These are phyloP conservation scores for Pan paniscus DNA, from an alignment of 2,113 vertebrate species.

Conservation along the genomic window DNA sequence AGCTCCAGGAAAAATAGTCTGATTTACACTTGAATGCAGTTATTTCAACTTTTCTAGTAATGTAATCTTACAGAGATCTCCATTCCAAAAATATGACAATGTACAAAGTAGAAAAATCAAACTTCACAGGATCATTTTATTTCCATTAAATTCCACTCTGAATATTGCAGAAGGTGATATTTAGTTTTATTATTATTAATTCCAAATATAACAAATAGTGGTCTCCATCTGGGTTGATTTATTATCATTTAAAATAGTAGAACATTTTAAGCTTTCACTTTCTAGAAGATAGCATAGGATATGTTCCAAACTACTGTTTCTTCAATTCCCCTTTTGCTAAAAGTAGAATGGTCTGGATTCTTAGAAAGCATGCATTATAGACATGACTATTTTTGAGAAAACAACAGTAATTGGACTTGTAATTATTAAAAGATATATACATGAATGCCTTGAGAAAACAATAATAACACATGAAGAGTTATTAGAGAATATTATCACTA, in stretches of 20 bases:
- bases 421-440: neutral
- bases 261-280: conserved; percentile 80
- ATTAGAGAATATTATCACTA: neutral
- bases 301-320: conserved; percentile 70
- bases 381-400: neutral
- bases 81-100: conserved; percentile 77
- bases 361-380: conserved; percentile 74
- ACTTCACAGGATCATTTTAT: conserved; percentile 77
- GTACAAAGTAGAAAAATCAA: conserved; percentile 67
- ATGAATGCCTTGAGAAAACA: neutral
- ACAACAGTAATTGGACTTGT: neutral
- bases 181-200: conserved; percentile 85
- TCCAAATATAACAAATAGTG: conserved; percentile 86
- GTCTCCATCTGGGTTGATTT: conserved; percentile 82
- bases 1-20: conserved; percentile 72
- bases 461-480: neutral
- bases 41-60: conserved; percentile 64
- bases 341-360: conserved; percentile 54
- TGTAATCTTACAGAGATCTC: conserved; percentile 54
- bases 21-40: conserved; percentile 65
- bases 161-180: conserved; percentile 75
- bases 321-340: conserved; percentile 55
- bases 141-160: conserved; percentile 76
- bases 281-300: conserved; percentile 36
- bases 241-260: conserved; percentile 84